A percentile compares a stretch with the other conserved stretches of the same genome.
Conservation (phyloP, 2,797 vertebrate genomes). For the Ataeniobius toweri region DNA sequence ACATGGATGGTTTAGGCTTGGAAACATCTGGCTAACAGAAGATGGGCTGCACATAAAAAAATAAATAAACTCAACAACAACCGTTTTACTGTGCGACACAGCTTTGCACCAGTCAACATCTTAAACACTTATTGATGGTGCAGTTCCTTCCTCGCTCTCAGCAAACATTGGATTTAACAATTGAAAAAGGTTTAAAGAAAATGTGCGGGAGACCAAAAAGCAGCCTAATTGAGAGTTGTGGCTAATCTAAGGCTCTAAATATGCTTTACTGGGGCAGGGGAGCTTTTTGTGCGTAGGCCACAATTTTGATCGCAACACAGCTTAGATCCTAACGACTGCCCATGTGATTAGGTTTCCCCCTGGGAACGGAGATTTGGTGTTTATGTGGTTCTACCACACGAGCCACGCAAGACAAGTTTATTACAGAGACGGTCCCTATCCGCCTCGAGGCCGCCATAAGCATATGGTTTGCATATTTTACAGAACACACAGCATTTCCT, state of each 20-base stretch:
- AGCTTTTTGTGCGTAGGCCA: constrained; percentile 37
- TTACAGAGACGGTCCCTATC: constrained; percentile 31
- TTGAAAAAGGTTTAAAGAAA: constrained; percentile 39
- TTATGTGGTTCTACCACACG: constrained; percentile 38
- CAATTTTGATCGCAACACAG: constrained; percentile 58
- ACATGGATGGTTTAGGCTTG: constrained; percentile 31
- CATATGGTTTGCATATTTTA: constrained; percentile 42
- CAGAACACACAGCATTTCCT: constrained; percentile 55
- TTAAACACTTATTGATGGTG: constrained; percentile 27
- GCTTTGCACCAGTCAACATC: constrained; percentile 19
- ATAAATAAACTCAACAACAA: constrained; percentile 2
- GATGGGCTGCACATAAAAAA: constrained; percentile 21
- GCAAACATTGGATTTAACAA: constrained; percentile 42
- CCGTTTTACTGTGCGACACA: not conserved
- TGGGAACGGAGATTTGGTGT: constrained; percentile 56
- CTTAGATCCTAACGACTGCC: constrained; percentile 47
- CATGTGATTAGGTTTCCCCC: constrained; percentile 41
- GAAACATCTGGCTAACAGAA: constrained; percentile 58
- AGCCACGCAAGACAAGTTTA: constrained; percentile 57
- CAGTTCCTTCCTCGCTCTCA: constrained; percentile 14
- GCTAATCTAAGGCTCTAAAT: constrained; percentile 67
- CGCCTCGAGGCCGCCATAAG: constrained; percentile 30
- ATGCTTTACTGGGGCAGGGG: constrained; percentile 54
- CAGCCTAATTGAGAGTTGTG: constrained; percentile 63
- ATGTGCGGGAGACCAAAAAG: constrained; percentile 36